phyloP scores from a whole-genome alignment of 2,888 invertebrate genomes.

The Stenchaetothrips biformis region DNA sequence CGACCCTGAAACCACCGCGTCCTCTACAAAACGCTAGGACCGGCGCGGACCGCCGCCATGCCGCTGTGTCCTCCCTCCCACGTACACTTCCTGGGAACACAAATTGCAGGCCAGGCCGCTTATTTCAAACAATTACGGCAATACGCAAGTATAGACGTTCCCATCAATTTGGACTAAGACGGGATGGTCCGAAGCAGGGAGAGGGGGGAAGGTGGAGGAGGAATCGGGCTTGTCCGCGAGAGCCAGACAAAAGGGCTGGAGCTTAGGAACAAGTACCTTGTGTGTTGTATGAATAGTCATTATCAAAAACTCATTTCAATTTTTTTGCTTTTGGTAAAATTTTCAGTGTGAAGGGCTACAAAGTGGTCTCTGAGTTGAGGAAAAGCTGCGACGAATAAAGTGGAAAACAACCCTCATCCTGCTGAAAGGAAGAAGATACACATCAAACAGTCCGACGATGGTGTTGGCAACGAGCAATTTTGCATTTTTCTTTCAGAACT shows the following conservation, averaged over 20 bases:
- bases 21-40: too few relatives aligned
- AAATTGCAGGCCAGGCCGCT: slow-evolving; percentile 19
- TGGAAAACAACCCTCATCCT: slow-evolving; percentile 8
- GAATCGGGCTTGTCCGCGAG: too few relatives aligned
- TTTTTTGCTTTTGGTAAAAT: background rate
- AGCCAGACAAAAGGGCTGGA: too few relatives aligned
- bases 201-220: background rate
- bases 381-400: background rate
- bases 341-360: background rate
- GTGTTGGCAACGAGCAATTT: too few relatives aligned
- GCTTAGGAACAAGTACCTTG: too few relatives aligned
- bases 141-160: slow-evolving; percentile 23
- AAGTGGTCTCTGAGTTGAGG: background rate
- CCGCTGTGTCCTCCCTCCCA: background rate
- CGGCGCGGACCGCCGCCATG: too few relatives aligned
- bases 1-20: too few relatives aligned
- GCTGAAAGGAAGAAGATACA: background rate
- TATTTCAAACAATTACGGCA: slow-evolving; percentile 21
- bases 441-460: background rate
- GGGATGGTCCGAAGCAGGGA: background rate
- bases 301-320: too few relatives aligned
- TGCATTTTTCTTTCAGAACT: too few relatives aligned
- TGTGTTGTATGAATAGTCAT: too few relatives aligned
- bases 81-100: slow-evolving; percentile 16
- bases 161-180: slow-evolving; percentile 3